Conservation (phyloP, 1,140 invertebrate genomes). For the Micrasema longulum region DNA sequence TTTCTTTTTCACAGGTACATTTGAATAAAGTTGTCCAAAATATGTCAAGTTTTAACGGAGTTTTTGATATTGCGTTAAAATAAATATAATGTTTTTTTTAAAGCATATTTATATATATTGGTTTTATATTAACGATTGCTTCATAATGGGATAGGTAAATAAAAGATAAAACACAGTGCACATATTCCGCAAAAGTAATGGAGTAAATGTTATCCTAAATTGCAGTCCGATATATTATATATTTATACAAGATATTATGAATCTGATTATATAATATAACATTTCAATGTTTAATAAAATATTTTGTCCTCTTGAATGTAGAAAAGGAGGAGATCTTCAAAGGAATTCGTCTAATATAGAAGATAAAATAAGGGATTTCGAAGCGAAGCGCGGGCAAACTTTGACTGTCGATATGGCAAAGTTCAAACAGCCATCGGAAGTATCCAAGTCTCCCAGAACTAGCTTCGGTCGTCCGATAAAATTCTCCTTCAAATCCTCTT, state of each 20-base stretch:
- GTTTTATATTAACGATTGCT: no score
- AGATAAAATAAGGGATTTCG: constrained; percentile 54
- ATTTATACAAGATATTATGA: constrained; percentile 25
- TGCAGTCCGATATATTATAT: constrained; percentile 45
- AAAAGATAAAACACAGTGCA: no score
- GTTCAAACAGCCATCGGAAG: constrained; percentile 46
- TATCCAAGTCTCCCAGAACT: constrained; percentile 51
- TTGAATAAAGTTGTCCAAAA: no score
- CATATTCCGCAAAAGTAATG: constrained; percentile 51
- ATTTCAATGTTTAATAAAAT: constrained; percentile 28
- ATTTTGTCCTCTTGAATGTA: constrained; percentile 48
- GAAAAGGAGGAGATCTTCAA: constrained; percentile 54
- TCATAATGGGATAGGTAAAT: no score
- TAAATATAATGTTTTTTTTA: no score
- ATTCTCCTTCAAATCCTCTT: constrained; percentile 53
- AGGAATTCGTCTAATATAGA: constrained; percentile 53
- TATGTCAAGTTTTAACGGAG: no score
- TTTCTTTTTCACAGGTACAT: no score
- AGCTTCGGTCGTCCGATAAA: constrained; percentile 53
- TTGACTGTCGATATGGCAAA: constrained; percentile 44
- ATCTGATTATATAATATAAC: constrained; percentile 24
- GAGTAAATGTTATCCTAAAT: constrained; percentile 46
- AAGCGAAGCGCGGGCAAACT: constrained; percentile 43
- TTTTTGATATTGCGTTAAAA: no score
- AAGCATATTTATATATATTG: no score